Conservation (phyloP, 2,888 invertebrate genomes). For the Stenolophus ochropezus region DNA sequence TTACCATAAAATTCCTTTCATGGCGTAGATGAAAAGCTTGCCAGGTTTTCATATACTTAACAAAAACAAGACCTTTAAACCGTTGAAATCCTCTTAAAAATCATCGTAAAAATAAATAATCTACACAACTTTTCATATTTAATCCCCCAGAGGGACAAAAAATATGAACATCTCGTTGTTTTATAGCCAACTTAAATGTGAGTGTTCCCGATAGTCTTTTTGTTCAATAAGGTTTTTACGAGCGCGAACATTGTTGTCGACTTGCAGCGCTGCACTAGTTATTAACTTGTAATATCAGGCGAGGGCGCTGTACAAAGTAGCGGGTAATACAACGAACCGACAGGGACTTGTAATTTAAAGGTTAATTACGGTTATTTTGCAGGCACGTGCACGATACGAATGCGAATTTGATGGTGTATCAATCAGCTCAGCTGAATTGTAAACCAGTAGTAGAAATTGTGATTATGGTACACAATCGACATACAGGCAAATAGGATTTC, state of each 20-base stretch:
- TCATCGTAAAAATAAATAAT: neutral
- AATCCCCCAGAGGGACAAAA: neutral
- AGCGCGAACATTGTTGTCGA: slow-evolving; percentile 6
- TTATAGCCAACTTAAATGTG: slow-evolving; percentile 8
- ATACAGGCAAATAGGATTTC: too few relatives aligned
- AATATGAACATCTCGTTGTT: neutral
- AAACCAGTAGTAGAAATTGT: neutral
- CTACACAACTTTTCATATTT: slow-evolving; percentile 4
- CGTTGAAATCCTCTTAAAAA: slow-evolving; percentile 3
- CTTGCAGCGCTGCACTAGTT: neutral
- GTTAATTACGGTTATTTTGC: slow-evolving; percentile 21
- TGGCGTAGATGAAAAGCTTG: neutral
- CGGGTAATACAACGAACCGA: neutral
- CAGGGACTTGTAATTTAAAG: neutral
- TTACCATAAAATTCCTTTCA: too few relatives aligned
- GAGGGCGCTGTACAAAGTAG: neutral
- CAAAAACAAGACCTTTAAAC: neutral
- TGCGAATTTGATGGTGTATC: neutral
- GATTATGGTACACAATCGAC: neutral
- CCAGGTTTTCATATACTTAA: neutral
- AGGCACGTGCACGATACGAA: neutral
- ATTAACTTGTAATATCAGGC: slow-evolving; percentile 16
- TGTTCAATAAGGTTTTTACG: slow-evolving; percentile 13
- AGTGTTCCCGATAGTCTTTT: neutral
- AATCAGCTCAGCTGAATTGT: neutral